Base-by-base conservation (phyloP, 2,888 invertebrate genomes). In the Dioctria linearis region DNA sequence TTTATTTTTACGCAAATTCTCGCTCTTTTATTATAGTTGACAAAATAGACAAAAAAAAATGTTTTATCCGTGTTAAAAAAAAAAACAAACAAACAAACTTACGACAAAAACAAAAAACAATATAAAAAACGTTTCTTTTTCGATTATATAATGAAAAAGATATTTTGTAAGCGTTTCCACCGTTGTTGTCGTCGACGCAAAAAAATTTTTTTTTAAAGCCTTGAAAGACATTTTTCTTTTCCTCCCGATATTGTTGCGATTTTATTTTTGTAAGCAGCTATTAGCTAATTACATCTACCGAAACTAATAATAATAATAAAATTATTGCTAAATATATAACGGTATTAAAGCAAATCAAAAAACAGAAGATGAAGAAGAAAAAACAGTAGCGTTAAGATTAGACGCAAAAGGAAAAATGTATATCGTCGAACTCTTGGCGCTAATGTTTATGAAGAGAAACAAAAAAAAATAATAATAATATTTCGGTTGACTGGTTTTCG, bases 1-100 rank as follows among this genome's bases (percentile, higher is more conserved):
- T 39, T 54, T 46, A 71, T 71, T 54, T 71, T 51, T 71, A 51
- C 54, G 49, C 51, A 54, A 54, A 39, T 71, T 71, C 39, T 54
- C 37, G 49, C 71, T 54, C 49, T 54, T 25, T 0, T 25, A 25
- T 25, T 54, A 71, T 51, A 71, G 54, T 71, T 37, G 11, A 11
- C 5, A 57, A 57, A 57, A 57, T 5, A 57, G 11, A 57, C 57
- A 57, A 57, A 57, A 57, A 6, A 4, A 57, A 57, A 57, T 4
- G 13, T n/a, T 57, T 57, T 13, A 57, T 13, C 57, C 5, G 4
- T 57, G 57, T 57, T 57, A 11, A 57, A 6, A n/a, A 4, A 57
- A 4, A 13, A n/a, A n/a, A 49, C 49, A 49, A 25, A 25, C 25
- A 57, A 57, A 8, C 11, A 13, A 57, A 57, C 57, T 13, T 5